phyloP scores from a whole-genome alignment of 2,113 vertebrate genomes.

The Nesogale talazaci region DNA sequence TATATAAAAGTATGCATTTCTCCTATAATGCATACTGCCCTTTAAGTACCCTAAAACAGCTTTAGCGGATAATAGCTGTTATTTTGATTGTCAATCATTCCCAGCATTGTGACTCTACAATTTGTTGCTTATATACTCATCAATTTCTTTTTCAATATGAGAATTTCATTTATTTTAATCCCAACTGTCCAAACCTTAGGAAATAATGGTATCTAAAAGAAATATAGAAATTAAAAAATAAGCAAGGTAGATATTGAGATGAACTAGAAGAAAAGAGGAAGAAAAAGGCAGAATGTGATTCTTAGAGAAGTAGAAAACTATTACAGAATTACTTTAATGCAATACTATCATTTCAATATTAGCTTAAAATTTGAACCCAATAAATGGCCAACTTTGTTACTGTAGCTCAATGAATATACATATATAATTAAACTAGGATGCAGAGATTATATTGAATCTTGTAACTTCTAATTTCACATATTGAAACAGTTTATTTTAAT shows the following conservation, averaged over 20 bases:
- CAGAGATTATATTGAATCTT: not conserved
- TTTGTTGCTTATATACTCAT: constrained; percentile 75
- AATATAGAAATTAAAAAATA: not conserved
- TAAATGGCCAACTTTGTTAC: constrained; percentile 50
- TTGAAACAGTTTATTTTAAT: constrained; percentile 63
- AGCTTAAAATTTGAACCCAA: constrained; percentile 54
- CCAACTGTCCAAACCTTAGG: constrained; percentile 84
- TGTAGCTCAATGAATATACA: constrained; percentile 59
- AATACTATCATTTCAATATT: not conserved
- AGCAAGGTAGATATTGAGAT: accelerated
- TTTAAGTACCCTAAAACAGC: constrained; percentile 56
- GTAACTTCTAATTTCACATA: not conserved
- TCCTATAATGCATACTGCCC: constrained; percentile 34
- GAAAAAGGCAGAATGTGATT: not conserved
- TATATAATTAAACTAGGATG: not conserved
- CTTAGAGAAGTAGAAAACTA: constrained; percentile 55
- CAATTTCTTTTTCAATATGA: constrained; percentile 77
- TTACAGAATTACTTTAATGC: not conserved
- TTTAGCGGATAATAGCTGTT: constrained; percentile 76
- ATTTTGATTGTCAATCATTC: constrained; percentile 77
- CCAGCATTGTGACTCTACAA: constrained; percentile 77
- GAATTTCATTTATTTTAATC: constrained; percentile 86
- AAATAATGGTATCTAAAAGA: constrained; percentile 62
- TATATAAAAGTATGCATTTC: too few species aligned
- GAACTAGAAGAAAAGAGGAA: not conserved